Evolutionary conservation across 2,113 vertebrate genomes (phyloP).

Genomic region (Athene noctua): DNA sequence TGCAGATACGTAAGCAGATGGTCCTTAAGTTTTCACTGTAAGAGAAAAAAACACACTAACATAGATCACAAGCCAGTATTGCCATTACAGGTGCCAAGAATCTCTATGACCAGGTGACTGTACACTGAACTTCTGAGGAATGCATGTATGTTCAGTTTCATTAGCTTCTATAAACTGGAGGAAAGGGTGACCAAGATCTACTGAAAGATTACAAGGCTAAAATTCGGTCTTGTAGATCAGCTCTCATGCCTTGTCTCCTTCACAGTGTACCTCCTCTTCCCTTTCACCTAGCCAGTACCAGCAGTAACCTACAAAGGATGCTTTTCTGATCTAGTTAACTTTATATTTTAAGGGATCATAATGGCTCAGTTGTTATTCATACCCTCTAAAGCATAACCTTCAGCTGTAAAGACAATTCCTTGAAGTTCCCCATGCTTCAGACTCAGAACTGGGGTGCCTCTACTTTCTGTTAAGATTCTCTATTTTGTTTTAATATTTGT

Average conservation of each 20-base stretch:
- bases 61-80: not conserved
- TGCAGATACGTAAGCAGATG: not conserved
- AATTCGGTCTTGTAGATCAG: not conserved
- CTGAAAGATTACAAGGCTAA: not conserved
- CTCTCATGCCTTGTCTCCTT: not conserved
- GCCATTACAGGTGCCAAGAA: not conserved
- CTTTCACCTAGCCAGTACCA: not conserved
- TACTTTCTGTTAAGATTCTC: not conserved
- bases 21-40: not conserved
- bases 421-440: not conserved
- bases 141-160: not conserved
- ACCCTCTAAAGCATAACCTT: not conserved
- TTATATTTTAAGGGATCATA: not conserved
- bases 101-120: not conserved
- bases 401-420: not conserved
- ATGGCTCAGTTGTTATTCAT: not conserved
- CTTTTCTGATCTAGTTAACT: not conserved
- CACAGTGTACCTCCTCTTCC: not conserved
- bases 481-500: not conserved
- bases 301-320: not conserved
- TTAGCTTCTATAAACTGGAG: not conserved
- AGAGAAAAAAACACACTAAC: not conserved
- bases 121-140: not conserved
- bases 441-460: not conserved
- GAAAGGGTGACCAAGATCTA: not conserved